These are phyloP conservation scores for Spialia ferax DNA, from an alignment of 2,888 invertebrate genomes.

Conservation along the genomic window DNA sequence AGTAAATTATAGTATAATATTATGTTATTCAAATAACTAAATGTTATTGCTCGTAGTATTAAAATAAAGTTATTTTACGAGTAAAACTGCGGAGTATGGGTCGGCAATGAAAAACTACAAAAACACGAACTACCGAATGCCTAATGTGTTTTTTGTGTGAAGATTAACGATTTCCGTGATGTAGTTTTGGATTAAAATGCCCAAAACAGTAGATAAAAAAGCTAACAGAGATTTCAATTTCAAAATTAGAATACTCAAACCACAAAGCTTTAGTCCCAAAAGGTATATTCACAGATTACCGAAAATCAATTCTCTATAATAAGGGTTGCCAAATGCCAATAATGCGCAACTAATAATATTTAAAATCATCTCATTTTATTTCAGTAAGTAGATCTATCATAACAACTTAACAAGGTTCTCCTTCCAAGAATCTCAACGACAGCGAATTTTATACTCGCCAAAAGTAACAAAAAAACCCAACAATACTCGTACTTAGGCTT, in stretches of 20 bases:
- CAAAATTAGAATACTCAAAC: neutral
- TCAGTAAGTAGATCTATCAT: no score
- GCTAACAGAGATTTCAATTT: neutral
- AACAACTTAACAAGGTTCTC: neutral
- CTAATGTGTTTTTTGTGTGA: constrained; percentile 35
- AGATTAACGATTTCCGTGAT: constrained; percentile 39
- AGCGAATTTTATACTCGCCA: neutral
- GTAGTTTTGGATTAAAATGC: constrained; percentile 17
- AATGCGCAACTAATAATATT: no score
- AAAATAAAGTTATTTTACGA: neutral
- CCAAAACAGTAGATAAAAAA: constrained; percentile 8
- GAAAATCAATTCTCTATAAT: no score
- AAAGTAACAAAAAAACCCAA: no score
- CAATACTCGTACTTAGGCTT: no score
- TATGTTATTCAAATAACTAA: no score
- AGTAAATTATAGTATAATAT: no score
- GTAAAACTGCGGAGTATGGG: neutral
- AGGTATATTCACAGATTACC: neutral
- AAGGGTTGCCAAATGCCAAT: no score
- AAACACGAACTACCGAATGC: constrained; percentile 18
- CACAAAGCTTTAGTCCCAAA: no score
- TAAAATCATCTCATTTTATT: no score
- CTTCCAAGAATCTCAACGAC: neutral
- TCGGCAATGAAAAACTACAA: constrained; percentile 25
- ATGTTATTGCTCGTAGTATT: no score